phyloP scores from a whole-genome alignment of 2,888 invertebrate species.

The Laothoe populi region DNA sequence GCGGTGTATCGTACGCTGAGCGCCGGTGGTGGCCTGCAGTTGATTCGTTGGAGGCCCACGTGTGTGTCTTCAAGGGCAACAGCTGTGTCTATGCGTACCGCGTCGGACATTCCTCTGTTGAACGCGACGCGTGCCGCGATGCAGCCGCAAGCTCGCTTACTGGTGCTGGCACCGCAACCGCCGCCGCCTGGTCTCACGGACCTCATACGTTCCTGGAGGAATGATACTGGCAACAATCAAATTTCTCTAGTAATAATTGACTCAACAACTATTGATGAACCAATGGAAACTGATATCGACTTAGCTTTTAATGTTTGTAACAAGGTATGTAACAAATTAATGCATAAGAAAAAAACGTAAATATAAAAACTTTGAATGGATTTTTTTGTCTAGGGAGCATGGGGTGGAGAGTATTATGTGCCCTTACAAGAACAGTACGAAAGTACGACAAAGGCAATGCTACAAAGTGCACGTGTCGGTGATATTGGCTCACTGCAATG shows the following conservation, averaged over 20 bases:
- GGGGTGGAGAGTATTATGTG: slow-evolving; percentile 51
- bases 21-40: slow-evolving; percentile 33
- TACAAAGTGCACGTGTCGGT: slow-evolving; percentile 41
- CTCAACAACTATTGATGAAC: neutral
- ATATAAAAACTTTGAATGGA: neutral
- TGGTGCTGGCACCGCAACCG: slow-evolving; percentile 43
- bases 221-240: slow-evolving; percentile 37
- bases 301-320: slow-evolving; percentile 23
- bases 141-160: slow-evolving; percentile 35
- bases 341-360: neutral
- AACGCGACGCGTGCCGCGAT: slow-evolving; percentile 35
- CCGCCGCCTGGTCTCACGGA: slow-evolving; percentile 40
- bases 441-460: slow-evolving; percentile 24
- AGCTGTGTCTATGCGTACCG: slow-evolving; percentile 38
- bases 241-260: slow-evolving; percentile 40
- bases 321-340: neutral
- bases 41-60: slow-evolving; percentile 38
- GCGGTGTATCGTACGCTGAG: slow-evolving; percentile 38
- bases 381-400: slow-evolving; percentile 13
- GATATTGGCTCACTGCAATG: slow-evolving; percentile 46
- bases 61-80: slow-evolving; percentile 29
- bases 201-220: slow-evolving; percentile 44
- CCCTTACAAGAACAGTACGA: slow-evolving; percentile 36
- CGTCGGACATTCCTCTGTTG: slow-evolving; percentile 39
- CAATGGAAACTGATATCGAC: slow-evolving; percentile 3